Evolutionary conservation across 1,140 invertebrate genomes (phyloP).

Genomic region (Nylanderia fulva): DNA sequence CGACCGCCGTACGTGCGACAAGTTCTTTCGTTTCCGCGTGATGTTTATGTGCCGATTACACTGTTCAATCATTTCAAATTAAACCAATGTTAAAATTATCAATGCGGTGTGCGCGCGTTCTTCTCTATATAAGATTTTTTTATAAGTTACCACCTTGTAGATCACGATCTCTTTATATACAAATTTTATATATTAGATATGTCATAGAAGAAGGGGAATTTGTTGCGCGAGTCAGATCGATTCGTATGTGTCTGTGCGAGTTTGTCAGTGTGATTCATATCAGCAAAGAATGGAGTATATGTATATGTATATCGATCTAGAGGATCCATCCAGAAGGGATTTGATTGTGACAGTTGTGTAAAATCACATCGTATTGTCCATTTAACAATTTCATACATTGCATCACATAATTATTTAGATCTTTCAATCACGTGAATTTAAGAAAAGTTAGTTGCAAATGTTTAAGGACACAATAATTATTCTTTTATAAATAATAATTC

Average conservation of each 20-base stretch:
- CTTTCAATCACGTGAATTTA: not conserved
- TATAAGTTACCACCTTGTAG: not conserved
- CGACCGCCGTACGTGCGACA: constrained; percentile 66
- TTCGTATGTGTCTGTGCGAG: constrained; percentile 38
- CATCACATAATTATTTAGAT: not conserved
- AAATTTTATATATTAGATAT: not conserved
- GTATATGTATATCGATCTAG: not conserved
- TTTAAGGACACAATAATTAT: not conserved
- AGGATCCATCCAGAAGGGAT: constrained; percentile 3
- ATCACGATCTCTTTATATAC: not conserved
- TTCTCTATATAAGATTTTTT: not conserved
- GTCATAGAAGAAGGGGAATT: not conserved
- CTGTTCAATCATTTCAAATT: not conserved
- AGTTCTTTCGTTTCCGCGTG: not conserved
- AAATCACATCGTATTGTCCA: constrained; percentile 3
- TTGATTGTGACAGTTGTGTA: constrained; percentile 20
- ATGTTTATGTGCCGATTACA: not conserved
- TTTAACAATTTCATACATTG: not conserved
- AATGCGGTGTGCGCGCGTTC: not conserved
- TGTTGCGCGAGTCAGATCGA: constrained; percentile 21
- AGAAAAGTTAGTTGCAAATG: constrained; percentile 14
- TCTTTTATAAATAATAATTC: not conserved
- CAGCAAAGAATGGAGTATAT: not conserved
- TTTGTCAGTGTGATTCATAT: constrained; percentile 27
- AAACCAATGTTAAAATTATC: not conserved